A percentile compares a stretch with the other conserved stretches of the same genome.
Conservation (phyloP, 2,797 vertebrate species). For the Diplodus puntazzo region DNA sequence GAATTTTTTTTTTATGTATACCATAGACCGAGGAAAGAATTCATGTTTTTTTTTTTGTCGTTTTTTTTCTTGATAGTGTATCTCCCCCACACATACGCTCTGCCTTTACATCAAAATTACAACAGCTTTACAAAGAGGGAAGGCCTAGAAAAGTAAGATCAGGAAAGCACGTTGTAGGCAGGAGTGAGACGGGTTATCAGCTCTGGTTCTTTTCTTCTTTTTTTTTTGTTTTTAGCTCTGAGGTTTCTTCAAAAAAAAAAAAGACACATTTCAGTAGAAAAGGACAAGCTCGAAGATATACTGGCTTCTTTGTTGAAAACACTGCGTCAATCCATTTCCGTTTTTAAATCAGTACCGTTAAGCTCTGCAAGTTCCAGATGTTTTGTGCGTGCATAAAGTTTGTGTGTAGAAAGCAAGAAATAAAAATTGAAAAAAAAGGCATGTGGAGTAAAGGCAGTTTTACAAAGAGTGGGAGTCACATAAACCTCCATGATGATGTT, state of each 20-base stretch:
- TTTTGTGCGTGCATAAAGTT: slow-evolving; percentile 63
- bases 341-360: slow-evolving; percentile 38
- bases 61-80: slow-evolving; percentile 74
- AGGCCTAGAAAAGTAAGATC: slow-evolving; percentile 84
- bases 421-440: slow-evolving; percentile 48
- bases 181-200: slow-evolving; percentile 65
- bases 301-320: slow-evolving; percentile 61
- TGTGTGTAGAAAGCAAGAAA: slow-evolving; percentile 59
- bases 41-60: slow-evolving; percentile 68
- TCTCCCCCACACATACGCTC: slow-evolving; percentile 69
- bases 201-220: slow-evolving; percentile 17
- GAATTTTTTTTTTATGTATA: slow-evolving; percentile 79
- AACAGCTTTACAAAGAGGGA: slow-evolving; percentile 87
- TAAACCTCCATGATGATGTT: slow-evolving; percentile 23
- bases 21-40: slow-evolving; percentile 77
- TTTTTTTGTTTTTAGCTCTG: slow-evolving; percentile 22
- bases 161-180: slow-evolving; percentile 71
- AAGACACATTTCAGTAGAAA: slow-evolving; percentile 75
- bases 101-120: slow-evolving; percentile 88
- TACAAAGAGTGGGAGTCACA: slow-evolving; percentile 42
- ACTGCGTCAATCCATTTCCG: slow-evolving; percentile 41
- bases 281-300: slow-evolving; percentile 68
- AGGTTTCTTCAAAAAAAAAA: slow-evolving; percentile 48
- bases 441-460: slow-evolving; percentile 71
- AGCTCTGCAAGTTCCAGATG: slow-evolving; percentile 47